Evolutionary conservation across 1,140 invertebrate species (phyloP).

Genomic region (Trichoplusia ni): DNA sequence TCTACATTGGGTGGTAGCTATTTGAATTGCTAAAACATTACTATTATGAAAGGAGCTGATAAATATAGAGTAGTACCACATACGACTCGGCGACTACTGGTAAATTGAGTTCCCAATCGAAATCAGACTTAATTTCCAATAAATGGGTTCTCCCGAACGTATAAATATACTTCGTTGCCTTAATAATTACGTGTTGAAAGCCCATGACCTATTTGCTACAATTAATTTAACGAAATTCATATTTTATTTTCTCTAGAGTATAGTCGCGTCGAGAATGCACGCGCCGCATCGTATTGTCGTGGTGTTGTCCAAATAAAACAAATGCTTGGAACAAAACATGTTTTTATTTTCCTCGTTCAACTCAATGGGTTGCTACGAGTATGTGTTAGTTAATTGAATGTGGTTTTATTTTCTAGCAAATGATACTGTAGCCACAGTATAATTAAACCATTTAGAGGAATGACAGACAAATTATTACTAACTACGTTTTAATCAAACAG

Average conservation of each 20-base stretch:
- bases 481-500: no score
- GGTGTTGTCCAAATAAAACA: not conserved
- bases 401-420: not conserved
- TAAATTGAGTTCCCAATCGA: not conserved
- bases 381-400: not conserved
- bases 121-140: not conserved
- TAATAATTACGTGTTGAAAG: not conserved
- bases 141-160: no score
- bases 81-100: no score
- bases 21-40: conserved; percentile 16
- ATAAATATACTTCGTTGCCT: no score
- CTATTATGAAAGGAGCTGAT: conserved; percentile 11
- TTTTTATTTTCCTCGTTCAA: not conserved
- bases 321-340: not conserved
- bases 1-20: not conserved
- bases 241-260: not conserved
- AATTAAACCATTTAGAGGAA: no score
- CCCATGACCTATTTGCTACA: not conserved
- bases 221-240: not conserved
- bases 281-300: not conserved
- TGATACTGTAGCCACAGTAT: no score
- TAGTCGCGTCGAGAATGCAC: not conserved
- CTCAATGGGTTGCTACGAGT: not conserved
- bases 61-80: not conserved
- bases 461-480: no score